Evolutionary conservation across 2,888 invertebrate species (phyloP), one percentile per base, ranked within the genome.

Genomic region (Erannis defoliaria): DNA sequence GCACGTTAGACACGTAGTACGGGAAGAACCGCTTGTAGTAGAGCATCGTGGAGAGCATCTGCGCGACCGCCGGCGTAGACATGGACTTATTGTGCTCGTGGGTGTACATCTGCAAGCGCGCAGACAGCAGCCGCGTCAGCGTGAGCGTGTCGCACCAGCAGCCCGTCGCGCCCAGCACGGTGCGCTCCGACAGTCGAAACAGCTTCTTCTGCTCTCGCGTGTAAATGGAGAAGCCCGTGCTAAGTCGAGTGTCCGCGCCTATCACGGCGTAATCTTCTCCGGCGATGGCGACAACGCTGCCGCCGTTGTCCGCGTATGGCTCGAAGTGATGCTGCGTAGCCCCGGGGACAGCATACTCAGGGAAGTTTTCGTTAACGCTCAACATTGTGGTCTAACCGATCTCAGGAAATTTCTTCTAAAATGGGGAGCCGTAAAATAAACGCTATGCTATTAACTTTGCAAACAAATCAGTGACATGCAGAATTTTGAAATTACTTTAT

Each of bases 11-110:
- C 19, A 99, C 97, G 82, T 99, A 99, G 86, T 99, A 99, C 0
- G 99, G 99, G 89, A 99, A 99, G 90, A 99, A 99, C 58, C 99
- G 95, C 77, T 98, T 97, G 85, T 98, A 97, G 84, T 99, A 99
- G 73, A 99, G 94, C 94, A 98, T 96, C 4, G 98, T 98, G 0
- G 99, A 97, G 14, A 99, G 90, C 97, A 99, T 97, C 88, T 99
- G 99, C 2, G 99, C 98, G 4, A 97, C 95, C 1, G 99, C 99
- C 54, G 97, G 96, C 0, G 99, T 98, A 0, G 97, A 94, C 97
- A 99, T 99, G 1, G 95, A 94, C 88, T 97, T 98, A 81, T 98
- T 96, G 88, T 99, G 99, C 70, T 98, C 97, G 82, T 99, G 98
- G 70, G 96, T 94, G 80, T 98, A 99, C 96, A 99, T 98, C 93